Evolutionary conservation across 2,113 vertebrate genomes (phyloP).

Genomic region (Cyanoderma ruficeps): DNA sequence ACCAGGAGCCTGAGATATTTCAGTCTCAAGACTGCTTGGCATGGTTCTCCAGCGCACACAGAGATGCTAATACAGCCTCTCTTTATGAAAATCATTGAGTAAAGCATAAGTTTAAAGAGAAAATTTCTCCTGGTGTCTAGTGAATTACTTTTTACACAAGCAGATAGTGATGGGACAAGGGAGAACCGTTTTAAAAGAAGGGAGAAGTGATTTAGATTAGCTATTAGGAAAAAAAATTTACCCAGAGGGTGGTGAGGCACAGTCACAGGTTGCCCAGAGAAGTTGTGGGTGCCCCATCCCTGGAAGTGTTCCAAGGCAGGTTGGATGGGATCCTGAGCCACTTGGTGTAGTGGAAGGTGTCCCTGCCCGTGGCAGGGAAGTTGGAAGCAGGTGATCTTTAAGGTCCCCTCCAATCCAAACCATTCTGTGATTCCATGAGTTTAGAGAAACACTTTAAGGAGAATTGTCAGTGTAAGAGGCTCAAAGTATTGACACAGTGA

Average conservation of each 20-base stretch:
- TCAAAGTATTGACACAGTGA: background rate
- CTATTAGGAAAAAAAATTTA: background rate
- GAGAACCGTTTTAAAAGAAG: background rate
- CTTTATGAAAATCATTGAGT: background rate
- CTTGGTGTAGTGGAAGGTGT: background rate
- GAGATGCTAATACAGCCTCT: background rate
- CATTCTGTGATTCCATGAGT: background rate
- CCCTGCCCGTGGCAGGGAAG: background rate
- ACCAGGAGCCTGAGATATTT: background rate
- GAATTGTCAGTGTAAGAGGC: background rate
- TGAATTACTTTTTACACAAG: background rate
- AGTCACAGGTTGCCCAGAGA: background rate
- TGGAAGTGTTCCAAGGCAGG: background rate
- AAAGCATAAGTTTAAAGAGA: background rate
- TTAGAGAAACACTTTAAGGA: background rate
- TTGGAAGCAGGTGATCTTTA: background rate
- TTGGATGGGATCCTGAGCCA: background rate
- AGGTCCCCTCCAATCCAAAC: background rate
- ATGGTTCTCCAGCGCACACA: background rate
- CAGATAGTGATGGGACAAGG: background rate
- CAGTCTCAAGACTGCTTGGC: background rate
- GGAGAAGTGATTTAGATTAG: background rate
- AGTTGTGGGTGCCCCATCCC: accelerated
- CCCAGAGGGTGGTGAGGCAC: background rate
- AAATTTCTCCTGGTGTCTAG: background rate